These are phyloP conservation scores for Orthosia incerta DNA, from an alignment of 2,888 invertebrate genomes.

Conservation along the genomic window DNA sequence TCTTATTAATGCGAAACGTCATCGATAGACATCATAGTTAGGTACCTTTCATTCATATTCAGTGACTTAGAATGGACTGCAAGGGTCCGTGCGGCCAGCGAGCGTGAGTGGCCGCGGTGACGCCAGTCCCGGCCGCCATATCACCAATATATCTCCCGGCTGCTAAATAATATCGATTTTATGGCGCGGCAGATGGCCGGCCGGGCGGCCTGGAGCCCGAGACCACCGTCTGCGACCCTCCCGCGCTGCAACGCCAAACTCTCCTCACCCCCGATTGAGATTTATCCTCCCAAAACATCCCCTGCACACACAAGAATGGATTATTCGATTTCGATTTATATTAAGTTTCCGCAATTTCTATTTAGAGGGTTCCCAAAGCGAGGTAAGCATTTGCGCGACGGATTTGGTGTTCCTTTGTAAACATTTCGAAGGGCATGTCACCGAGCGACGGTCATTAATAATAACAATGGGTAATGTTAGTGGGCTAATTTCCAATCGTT, in stretches of 20 bases:
- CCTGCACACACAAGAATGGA: slow-evolving; percentile 86
- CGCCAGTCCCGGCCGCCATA: slow-evolving; percentile 46
- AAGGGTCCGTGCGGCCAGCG: slow-evolving; percentile 11
- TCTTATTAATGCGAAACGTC: slow-evolving; percentile 35
- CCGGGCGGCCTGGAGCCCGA: slow-evolving; percentile 82
- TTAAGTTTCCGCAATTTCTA: slow-evolving; percentile 90
- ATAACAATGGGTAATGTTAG: slow-evolving; percentile 85
- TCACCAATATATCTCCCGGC: slow-evolving; percentile 75
- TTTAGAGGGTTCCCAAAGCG: slow-evolving; percentile 84
- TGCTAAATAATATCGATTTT: slow-evolving; percentile 90
- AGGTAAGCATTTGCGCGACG: slow-evolving; percentile 80
- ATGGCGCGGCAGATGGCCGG: slow-evolving; percentile 89
- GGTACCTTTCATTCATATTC: slow-evolving; percentile 21
- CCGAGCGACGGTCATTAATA: slow-evolving; percentile 82
- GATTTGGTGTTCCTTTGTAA: slow-evolving; percentile 84
- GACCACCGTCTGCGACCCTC: slow-evolving; percentile 81
- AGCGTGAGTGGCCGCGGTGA: slow-evolving; percentile 23
- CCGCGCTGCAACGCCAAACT: slow-evolving; percentile 78
- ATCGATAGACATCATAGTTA: slow-evolving; percentile 18
- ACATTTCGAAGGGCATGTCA: slow-evolving; percentile 84
- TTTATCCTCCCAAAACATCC: slow-evolving; percentile 88
- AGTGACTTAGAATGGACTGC: slow-evolving; percentile 20
- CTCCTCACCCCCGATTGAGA: slow-evolving; percentile 89
- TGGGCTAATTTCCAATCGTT: slow-evolving; percentile 77
- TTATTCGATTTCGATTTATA: slow-evolving; percentile 91